Evolutionary conservation across 2,113 vertebrate genomes (phyloP), one percentile per base, ranked within the genome.

Genomic region (Montifringilla adamsi): DNA sequence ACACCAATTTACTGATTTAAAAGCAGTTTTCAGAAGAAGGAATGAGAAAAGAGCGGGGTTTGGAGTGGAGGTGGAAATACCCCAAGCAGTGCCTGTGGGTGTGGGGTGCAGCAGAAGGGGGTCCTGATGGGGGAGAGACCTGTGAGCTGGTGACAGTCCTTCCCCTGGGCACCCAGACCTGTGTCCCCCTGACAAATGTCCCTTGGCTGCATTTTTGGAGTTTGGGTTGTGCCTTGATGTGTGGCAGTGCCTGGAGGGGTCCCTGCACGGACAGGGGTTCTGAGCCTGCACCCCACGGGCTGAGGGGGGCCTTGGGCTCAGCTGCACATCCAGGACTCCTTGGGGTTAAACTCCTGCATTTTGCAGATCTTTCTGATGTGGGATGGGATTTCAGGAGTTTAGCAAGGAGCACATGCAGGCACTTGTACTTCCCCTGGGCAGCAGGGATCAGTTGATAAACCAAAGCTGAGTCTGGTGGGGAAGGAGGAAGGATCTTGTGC

Each of bases 361-460:
- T 33, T 58, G 28, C n/a, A 9, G 55, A 20, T 50, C 5, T 52
- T 33, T 60, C 64, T 52, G 73, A 4, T 4, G 5, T 19, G 43
- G 50, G 53, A 4, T 23, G n/a, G 56, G 46, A 18, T 62, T 89
- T 60, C 31, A 14, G 37, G 11, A 16, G 59, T 73, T 56, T 8
- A 49, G 14, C 3, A 2, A 11, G 30, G 7, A 37, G 37, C 22
- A 2, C 0, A 6, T 27, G 69, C 35, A 5, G 26, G 52, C 2
- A 9, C 28, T 15, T 6, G 41, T 46, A 16, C 15, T 60, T 68
- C 8, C 20, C 1, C 3, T 0, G 2, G 24, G 22, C 2, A 2
- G 16, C 50, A 50, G 56, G 76, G 30, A 31, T 12, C 1, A 2
- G 23, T 15, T 0, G 0, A 39, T 39, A 46, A 82, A 74, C 28